These are phyloP conservation scores for Bergia sp. DNA, from an alignment of 92 coral and sea anemone species.

Conservation along the genomic window DNA sequence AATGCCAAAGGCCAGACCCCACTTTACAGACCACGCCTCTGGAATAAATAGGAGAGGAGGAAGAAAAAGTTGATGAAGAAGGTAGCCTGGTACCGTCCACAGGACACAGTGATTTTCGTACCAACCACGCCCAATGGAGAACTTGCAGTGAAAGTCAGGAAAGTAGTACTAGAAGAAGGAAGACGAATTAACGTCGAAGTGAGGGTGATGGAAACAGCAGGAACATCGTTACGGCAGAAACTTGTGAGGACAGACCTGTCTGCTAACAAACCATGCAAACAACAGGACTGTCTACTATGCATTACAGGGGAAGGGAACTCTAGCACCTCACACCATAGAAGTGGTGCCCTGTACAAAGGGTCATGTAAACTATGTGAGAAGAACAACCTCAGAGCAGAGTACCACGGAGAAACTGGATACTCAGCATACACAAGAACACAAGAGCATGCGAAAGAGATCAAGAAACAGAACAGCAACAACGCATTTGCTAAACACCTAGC, in stretches of 20 bases:
- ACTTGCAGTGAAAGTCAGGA: constrained; percentile 27
- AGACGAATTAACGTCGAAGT: constrained; percentile 11
- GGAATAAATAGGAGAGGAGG: constrained; percentile 16
- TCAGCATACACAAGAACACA: too few species aligned
- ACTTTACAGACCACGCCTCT: constrained; percentile 19
- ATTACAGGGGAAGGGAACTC: constrained; percentile 23
- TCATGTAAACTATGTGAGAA: constrained; percentile 13
- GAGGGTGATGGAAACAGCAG: constrained; percentile 29
- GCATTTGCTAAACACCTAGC: constrained; percentile 16
- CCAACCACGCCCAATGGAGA: constrained; percentile 10
- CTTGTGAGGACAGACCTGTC: constrained; percentile 3
- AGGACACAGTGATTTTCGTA: constrained; percentile 11
- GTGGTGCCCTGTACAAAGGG: constrained; percentile 32
- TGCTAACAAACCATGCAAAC: constrained; percentile 7
- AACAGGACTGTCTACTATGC: constrained; percentile 18
- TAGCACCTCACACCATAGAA: constrained; percentile 25
- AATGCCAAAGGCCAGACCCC: constrained; percentile 24
- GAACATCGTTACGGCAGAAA: constrained; percentile 18
- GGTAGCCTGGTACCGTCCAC: constrained; percentile 24
- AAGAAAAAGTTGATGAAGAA: constrained; percentile 21
- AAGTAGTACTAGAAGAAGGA: constrained; percentile 15
- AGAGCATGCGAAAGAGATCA: too few species aligned
- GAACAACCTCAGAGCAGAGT: not conserved
- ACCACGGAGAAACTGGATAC: too few species aligned
- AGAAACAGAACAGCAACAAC: too few species aligned